These are phyloP conservation scores for Colossoma macropomum DNA, from an alignment of 2,113 vertebrate genomes.

Conservation along the genomic window DNA sequence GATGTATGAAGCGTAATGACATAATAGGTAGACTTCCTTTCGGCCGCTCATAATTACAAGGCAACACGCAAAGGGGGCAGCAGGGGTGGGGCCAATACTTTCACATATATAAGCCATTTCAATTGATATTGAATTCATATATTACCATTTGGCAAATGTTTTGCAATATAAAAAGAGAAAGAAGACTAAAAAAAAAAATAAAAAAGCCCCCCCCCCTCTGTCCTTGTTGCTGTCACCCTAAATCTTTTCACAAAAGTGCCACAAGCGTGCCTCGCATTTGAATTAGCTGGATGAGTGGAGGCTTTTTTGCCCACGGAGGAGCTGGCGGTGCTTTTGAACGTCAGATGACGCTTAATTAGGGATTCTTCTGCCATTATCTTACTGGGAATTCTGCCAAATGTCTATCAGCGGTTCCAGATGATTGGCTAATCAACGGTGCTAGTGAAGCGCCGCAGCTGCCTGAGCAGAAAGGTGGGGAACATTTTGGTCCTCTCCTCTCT, in stretches of 20 bases:
- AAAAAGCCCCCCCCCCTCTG: slow-evolving; percentile 32
- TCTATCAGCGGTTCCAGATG: slow-evolving; percentile 43
- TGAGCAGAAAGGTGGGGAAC: slow-evolving; percentile 7
- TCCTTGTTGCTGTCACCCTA: slow-evolving; percentile 65
- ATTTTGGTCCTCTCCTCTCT: background rate
- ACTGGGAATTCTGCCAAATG: slow-evolving; percentile 59
- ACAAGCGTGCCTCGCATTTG: slow-evolving; percentile 58
- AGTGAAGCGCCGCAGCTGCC: background rate
- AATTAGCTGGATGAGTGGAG: slow-evolving; percentile 63
- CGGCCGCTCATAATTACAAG: background rate
- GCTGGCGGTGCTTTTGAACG: slow-evolving; percentile 54
- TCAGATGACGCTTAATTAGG: slow-evolving; percentile 68
- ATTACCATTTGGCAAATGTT: background rate
- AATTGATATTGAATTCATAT: background rate
- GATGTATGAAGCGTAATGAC: slow-evolving; percentile 8
- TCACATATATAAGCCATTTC: background rate
- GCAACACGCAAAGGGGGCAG: background rate
- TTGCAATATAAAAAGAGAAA: slow-evolving; percentile 40
- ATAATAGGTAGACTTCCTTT: slow-evolving; percentile 12
- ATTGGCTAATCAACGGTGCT: slow-evolving; percentile 47
- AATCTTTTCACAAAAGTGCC: slow-evolving; percentile 66
- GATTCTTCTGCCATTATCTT: slow-evolving; percentile 62
- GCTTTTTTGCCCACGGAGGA: slow-evolving; percentile 56
- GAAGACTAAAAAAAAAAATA: slow-evolving; percentile 28
- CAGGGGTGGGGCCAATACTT: background rate